Conservation (phyloP, 2,888 invertebrate species). For the Hesperia comma region DNA sequence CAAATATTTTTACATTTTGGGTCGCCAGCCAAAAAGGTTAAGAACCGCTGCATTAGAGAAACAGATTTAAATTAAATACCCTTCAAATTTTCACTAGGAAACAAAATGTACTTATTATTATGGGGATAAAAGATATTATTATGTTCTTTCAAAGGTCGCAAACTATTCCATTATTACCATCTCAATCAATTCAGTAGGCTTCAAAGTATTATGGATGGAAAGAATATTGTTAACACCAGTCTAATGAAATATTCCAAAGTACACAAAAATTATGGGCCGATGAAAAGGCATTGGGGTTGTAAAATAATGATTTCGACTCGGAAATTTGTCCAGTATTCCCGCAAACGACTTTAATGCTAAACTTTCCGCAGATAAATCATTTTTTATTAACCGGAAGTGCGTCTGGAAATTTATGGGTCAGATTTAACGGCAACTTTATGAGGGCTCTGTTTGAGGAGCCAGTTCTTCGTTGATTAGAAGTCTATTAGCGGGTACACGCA, state of each 20-base stretch:
- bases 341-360: conserved; percentile 40
- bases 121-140: no score
- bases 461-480: conserved; percentile 21
- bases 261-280: background rate
- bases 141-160: no score
- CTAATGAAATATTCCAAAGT: background rate
- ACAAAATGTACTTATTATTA: no score
- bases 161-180: no score
- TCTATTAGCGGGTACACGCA: background rate
- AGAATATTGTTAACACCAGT: no score
- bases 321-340: conserved; percentile 27
- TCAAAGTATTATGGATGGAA: no score
- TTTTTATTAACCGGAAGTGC: conserved; percentile 42
- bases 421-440: conserved; percentile 35
- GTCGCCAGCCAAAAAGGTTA: no score
- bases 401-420: conserved; percentile 38
- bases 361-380: conserved; percentile 43
- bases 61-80: no score
- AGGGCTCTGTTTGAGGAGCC: conserved; percentile 18
- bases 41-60: no score
- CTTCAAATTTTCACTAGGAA: no score
- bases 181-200: no score
- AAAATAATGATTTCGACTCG: conserved; percentile 20
- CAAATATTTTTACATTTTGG: no score
- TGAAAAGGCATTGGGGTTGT: conserved; percentile 16